Conservation (phyloP, 2,888 invertebrate species). For the Drosophila gaucha region DNA sequence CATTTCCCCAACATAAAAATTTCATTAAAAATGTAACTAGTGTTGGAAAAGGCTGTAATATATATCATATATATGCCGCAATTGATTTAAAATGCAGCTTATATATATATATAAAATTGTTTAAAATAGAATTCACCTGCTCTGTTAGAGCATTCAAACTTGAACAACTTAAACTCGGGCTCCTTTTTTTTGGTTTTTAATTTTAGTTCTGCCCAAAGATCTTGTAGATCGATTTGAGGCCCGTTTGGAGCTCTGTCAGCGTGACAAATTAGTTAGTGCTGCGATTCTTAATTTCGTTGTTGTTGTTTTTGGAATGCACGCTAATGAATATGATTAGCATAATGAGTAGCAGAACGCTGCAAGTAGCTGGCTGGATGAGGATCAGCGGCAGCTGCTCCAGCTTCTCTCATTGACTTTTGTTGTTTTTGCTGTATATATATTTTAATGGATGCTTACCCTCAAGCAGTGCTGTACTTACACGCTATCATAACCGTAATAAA, state of each 20-base stretch:
- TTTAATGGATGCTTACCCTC: constrained; percentile 35
- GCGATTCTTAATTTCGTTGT: constrained; percentile 17
- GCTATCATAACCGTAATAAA: constrained; percentile 73
- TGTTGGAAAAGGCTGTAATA: too few relatives aligned
- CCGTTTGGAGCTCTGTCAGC: constrained; percentile 35
- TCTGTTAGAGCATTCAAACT: background rate
- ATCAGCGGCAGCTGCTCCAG: constrained; percentile 31
- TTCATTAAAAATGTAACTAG: too few relatives aligned
- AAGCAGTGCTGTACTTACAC: constrained; percentile 60
- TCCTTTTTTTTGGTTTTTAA: background rate
- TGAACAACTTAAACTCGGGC: background rate
- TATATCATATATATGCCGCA: too few relatives aligned
- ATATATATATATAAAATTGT: background rate
- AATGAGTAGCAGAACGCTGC: constrained; percentile 45
- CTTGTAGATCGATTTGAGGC: constrained; percentile 49
- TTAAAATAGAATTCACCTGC: background rate
- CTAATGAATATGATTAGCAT: constrained; percentile 78
- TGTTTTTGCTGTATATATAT: constrained; percentile 3
- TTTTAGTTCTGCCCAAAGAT: constrained; percentile 41
- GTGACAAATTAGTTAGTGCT: constrained; percentile 66
- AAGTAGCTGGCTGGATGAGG: constrained; percentile 6
- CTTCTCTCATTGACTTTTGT: constrained; percentile 1
- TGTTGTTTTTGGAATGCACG: constrained; percentile 31
- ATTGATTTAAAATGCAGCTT: too few relatives aligned
- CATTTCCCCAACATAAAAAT: too few relatives aligned